These are phyloP conservation scores for Halyomorpha halys DNA, from an alignment of 1,140 invertebrate species.

Conservation along the genomic window DNA sequence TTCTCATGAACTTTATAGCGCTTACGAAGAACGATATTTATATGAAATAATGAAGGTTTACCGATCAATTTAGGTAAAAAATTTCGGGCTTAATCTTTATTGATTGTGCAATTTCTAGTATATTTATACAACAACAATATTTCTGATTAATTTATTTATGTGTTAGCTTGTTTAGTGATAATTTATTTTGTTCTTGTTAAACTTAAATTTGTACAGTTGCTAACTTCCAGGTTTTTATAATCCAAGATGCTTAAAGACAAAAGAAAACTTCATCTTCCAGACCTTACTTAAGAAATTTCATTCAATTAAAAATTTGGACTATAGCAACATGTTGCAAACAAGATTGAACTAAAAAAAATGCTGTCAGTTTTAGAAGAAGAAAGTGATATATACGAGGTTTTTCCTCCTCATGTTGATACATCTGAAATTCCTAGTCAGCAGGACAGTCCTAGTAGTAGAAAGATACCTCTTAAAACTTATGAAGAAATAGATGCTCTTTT, in stretches of 20 bases:
- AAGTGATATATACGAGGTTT: conserved; percentile 58
- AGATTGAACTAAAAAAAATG: conserved; percentile 33
- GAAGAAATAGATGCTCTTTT: conserved; percentile 59
- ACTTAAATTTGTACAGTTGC: background rate
- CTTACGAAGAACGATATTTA: background rate
- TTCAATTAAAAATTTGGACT: background rate
- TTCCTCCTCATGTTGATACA: conserved; percentile 60
- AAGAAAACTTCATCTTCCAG: conserved; percentile 14
- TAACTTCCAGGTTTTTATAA: background rate
- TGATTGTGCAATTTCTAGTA: conserved; percentile 8
- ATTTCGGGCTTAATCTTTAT: background rate
- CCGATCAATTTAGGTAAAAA: conserved; percentile 6
- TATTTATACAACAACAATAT: no score
- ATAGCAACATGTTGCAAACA: conserved; percentile 9
- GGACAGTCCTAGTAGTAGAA: conserved; percentile 52
- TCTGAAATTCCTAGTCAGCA: conserved; percentile 52
- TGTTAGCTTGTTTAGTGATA: background rate
- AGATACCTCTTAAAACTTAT: conserved; percentile 60
- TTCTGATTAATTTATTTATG: no score
- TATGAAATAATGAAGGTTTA: background rate
- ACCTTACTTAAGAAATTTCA: conserved; percentile 6
- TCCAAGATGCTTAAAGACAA: conserved; percentile 7
- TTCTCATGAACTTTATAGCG: background rate
- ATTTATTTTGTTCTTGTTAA: background rate
- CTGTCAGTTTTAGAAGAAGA: conserved; percentile 55